Base-by-base conservation (phyloP, 2,888 invertebrate genomes). In the Noctuana brunneofusca region DNA sequence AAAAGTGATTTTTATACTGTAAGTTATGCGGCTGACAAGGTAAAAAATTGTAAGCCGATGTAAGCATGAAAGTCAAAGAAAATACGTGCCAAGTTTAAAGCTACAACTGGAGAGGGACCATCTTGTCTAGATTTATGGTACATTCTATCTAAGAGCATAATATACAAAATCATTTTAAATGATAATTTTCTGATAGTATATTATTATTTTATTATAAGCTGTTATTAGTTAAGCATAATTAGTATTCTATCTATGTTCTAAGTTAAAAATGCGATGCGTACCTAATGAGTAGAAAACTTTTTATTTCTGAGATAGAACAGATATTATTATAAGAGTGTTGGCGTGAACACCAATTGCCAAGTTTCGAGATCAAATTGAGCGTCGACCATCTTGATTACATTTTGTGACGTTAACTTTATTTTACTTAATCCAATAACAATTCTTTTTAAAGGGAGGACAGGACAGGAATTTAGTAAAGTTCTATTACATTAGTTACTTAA, bases 71-170 rank as follows among this genome's bases (percentile, higher is more conserved):
- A 46, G 2, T n/a, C 46, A 46, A 12, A 46, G 46, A 14, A 46
- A 35, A 35, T 30, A 52, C 11, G 80, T 83, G 70, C 79, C 68
- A 72, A 74, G 79, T 82, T 83, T 80, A 81, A 74, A 69, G 74
- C 77, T 75, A 70, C 38, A 38, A 67, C 72, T 30, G 32, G n/a
- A 32, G 32, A 16, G 11, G 32, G 52, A 32, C 52, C 52, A 52
- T 52, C 32, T 52, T 52, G 52, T 52, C 30, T 32, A 52, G 32
- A 52, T 52, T 52, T 52, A 52, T 52, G 52, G 30, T 32, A 30
- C 18, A n/a, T n/a, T n/a, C n/a, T n/a, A n/a, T n/a, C n/a, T n/a
- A n/a, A n/a, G n/a, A n/a, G n/a, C n/a, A n/a, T n/a, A n/a, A n/a
- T n/a, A n/a, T n/a, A n/a, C n/a, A n/a, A n/a, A n/a, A n/a, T n/a